phyloP scores from a whole-genome alignment of 2,888 invertebrate genomes.

The Sinotaia quadrata region DNA sequence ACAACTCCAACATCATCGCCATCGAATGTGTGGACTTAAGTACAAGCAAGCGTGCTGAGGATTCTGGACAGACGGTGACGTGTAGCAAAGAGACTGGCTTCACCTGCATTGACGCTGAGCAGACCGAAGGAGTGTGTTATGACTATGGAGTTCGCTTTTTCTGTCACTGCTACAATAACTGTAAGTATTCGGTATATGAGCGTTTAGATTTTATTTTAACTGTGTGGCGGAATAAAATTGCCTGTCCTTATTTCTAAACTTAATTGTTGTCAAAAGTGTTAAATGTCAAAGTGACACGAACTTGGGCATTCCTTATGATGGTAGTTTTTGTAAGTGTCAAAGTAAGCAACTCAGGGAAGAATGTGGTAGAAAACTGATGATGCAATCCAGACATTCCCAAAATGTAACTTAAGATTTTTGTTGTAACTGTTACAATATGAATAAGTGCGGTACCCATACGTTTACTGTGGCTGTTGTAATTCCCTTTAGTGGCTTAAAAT shows the following conservation, averaged over 20 bases:
- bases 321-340: no score
- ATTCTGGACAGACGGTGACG: constrained; percentile 78
- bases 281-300: no score
- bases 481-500: no score
- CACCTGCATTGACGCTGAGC: constrained; percentile 51
- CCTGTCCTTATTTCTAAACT: no score
- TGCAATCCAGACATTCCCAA: not conserved
- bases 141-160: constrained; percentile 68
- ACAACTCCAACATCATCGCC: constrained; percentile 43
- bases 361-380: no score
- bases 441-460: no score
- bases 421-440: no score
- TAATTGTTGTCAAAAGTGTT: no score
- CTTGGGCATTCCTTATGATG: no score
- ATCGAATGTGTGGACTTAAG: constrained; percentile 39
- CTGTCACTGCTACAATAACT: constrained; percentile 74
- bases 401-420: not conserved
- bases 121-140: constrained; percentile 49
- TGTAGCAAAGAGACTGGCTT: constrained; percentile 76
- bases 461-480: no score
- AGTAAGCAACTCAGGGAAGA: no score
- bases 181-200: not conserved
- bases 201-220: not conserved
- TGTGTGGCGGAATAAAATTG: no score
- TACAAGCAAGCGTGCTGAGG: constrained; percentile 35